Base-by-base conservation (phyloP, 2,888 invertebrate genomes). In the Erebia aethiops region DNA sequence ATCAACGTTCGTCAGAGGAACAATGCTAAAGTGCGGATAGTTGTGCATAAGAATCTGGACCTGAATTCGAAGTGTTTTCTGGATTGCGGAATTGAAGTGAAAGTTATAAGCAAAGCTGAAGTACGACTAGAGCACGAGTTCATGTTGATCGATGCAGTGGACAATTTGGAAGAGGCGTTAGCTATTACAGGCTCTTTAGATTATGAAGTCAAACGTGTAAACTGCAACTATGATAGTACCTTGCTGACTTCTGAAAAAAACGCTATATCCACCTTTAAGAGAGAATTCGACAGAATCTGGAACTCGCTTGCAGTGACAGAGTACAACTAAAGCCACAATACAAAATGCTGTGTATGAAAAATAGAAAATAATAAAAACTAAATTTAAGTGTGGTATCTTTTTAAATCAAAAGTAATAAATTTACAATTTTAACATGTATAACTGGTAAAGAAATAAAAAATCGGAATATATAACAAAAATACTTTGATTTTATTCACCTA, bases 231-330 rank as follows among this genome's bases (percentile, higher is more conserved):
- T 57, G 85, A 86, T 52, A 78, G 79, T 21, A 89, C 90, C 0
- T 54, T 90, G 9, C 76, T 91, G 16, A 87, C 86, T 1, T 87
- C 90, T 0, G 87, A 89, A 21, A 8, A 52, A 0, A 35, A 71
- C 0, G 81, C 89, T 0, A 74, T 88, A 18, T 76, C 65, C n/a
- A 73, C 82, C 13, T 76, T 91, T 18, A 82, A 79, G 66, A 77
- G 71, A 13, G 90, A 90, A 79, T 91, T 90, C 65, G 81, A 88
- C 18, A 80, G 90, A 74, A 76, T 90, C 56, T 90, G 90, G 90
- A 74, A 79, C 66, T 78, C 77, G 2, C 14, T n/a, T 49, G 65
- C 71, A 13, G 74, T 66, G 49, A 9, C 41, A 26, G n/a, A 60
- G 18, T 54, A 14, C 4, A 52, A 10, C 16, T n/a, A 16, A 16